A percentile compares a stretch with the other conserved stretches of the same genome.
phyloP scores from a whole-genome alignment of 2,113 vertebrate genomes.

The Oryzias woworae region DNA sequence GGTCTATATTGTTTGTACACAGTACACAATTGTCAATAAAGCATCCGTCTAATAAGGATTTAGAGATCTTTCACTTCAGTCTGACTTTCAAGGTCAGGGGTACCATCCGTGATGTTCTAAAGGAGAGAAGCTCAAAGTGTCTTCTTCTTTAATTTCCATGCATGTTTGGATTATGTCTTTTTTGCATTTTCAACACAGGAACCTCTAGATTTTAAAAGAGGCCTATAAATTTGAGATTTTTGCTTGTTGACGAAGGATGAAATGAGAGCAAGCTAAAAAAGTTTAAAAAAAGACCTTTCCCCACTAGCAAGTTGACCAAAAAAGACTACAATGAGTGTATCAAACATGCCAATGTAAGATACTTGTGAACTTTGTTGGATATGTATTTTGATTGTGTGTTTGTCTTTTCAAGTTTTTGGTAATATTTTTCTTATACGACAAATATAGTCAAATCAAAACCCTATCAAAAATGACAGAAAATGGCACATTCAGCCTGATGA shows the following conservation, averaged over 20 bases:
- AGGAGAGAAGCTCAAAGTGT: conserved; percentile 5
- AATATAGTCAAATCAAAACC: too few species aligned
- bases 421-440: too few species aligned
- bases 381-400: too few species aligned
- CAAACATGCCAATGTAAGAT: too few species aligned
- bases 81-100: conserved; percentile 27
- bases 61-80: conserved; percentile 28
- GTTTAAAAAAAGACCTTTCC: too few species aligned
- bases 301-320: too few species aligned
- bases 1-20: conserved; percentile 22
- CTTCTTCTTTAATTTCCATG: conserved; percentile 9
- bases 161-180: conserved; percentile 3
- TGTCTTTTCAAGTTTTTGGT: too few species aligned
- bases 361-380: too few species aligned
- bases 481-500: too few species aligned
- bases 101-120: conserved; percentile 18
- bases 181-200: not conserved
- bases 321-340: too few species aligned
- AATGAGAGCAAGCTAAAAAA: too few species aligned
- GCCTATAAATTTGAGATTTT: not conserved
- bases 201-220: not conserved
- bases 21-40: conserved; percentile 15
- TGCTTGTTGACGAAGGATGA: not conserved
- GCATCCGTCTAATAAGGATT: conserved; percentile 29
- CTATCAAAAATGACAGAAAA: too few species aligned